Evolutionary conservation across 2,888 invertebrate species (phyloP).

Genomic region (Zygothrica quintamaculata): DNA sequence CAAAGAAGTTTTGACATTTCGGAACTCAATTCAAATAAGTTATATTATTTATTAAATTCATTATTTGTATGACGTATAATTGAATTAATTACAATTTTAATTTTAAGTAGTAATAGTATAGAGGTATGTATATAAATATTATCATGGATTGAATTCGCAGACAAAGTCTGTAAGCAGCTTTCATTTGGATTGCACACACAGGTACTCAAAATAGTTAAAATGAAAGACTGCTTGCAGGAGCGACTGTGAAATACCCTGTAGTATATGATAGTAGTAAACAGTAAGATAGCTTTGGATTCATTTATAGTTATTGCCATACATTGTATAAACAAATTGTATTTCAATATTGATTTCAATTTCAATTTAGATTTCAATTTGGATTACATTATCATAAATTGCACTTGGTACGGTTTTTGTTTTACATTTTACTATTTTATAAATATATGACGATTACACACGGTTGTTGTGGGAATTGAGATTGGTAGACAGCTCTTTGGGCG

Average conservation of each 20-base stretch:
- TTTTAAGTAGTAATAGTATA: constrained; percentile 32
- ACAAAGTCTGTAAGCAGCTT: constrained; percentile 20
- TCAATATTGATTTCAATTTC: no score
- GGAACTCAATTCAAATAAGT: constrained; percentile 1
- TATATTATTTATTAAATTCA: constrained; percentile 38
- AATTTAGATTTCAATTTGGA: no score
- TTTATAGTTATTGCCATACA: constrained; percentile 34
- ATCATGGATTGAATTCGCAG: constrained; percentile 10
- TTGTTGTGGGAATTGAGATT: constrained; percentile 8
- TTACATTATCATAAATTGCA: constrained; percentile 64
- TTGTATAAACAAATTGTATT: constrained; percentile 27
- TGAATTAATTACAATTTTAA: constrained; percentile 37
- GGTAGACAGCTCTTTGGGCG: constrained; percentile 5
- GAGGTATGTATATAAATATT: constrained; percentile 36
- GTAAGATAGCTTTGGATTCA: constrained; percentile 35
- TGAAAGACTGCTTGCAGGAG: constrained; percentile 23
- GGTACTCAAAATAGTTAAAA: constrained; percentile 28
- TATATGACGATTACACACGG: background rate
- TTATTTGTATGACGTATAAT: constrained; percentile 33
- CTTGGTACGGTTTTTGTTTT: constrained; percentile 63
- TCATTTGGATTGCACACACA: constrained; percentile 25
- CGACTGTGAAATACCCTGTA: constrained; percentile 22
- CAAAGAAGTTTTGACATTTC: background rate
- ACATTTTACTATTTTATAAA: constrained; percentile 43
- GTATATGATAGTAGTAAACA: constrained; percentile 36